A percentile compares a stretch with the other conserved stretches of the same genome.
phyloP scores from a whole-genome alignment of 2,888 invertebrate genomes.

The Parnassius orleans region DNA sequence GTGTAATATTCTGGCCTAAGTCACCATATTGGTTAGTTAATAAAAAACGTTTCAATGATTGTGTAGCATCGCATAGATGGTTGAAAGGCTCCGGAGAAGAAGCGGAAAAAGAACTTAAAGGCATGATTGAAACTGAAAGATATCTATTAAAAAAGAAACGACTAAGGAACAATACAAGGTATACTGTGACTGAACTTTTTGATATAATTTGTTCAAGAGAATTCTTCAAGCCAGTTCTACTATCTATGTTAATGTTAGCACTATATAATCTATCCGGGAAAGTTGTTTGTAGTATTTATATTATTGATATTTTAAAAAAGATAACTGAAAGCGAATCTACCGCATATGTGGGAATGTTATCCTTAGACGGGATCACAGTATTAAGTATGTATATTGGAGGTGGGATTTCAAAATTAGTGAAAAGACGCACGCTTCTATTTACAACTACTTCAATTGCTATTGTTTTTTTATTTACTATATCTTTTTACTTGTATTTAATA shows the following conservation, averaged over 20 bases:
- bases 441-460: constrained; percentile 26
- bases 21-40: constrained; percentile 49
- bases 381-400: constrained; percentile 57
- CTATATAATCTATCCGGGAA: constrained; percentile 39
- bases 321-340: constrained; percentile 35
- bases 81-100: constrained; percentile 39
- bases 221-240: constrained; percentile 44
- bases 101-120: constrained; percentile 42
- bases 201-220: constrained; percentile 23
- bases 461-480: constrained; percentile 30
- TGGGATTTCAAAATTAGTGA: constrained; percentile 45
- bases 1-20: constrained; percentile 44
- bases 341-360: constrained; percentile 41
- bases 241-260: constrained; percentile 36
- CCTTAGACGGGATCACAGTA: constrained; percentile 42
- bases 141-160: constrained; percentile 30
- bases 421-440: constrained; percentile 42
- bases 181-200: not conserved
- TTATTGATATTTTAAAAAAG: constrained; percentile 36
- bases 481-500: constrained; percentile 33
- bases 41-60: constrained; percentile 39
- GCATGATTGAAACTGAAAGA: constrained; percentile 37
- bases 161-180: not conserved
- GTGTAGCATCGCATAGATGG: constrained; percentile 40
- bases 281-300: constrained; percentile 35